Conservation (phyloP, 2,797 vertebrate genomes). For the Sebastes matsubarae region DNA sequence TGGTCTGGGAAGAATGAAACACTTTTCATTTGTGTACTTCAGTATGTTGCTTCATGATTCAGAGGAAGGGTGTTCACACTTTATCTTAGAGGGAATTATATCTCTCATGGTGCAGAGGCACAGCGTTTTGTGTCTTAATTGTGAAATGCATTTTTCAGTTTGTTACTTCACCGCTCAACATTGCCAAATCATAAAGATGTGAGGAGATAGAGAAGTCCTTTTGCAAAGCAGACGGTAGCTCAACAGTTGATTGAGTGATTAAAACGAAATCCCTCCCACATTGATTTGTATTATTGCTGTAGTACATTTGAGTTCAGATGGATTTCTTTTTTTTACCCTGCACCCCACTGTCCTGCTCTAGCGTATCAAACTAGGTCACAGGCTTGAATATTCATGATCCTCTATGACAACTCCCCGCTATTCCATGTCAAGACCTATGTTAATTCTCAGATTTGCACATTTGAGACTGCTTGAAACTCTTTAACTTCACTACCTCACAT, state of each 20-base stretch:
- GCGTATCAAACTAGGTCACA: constrained; percentile 76
- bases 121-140: constrained; percentile 3
- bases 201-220: background rate
- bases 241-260: constrained; percentile 71
- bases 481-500: constrained; percentile 46
- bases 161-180: constrained; percentile 15
- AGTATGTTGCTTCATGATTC: constrained; percentile 85
- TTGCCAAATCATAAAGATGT: constrained; percentile 9
- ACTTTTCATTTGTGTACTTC: constrained; percentile 90
- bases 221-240: constrained; percentile 49
- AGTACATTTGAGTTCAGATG: constrained; percentile 59
- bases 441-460: constrained; percentile 77
- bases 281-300: constrained; percentile 58
- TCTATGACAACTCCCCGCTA: constrained; percentile 77
- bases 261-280: constrained; percentile 62
- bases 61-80: constrained; percentile 81
- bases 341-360: constrained; percentile 71
- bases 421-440: constrained; percentile 79
- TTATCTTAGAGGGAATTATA: constrained; percentile 67
- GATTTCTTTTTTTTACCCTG: constrained; percentile 53
- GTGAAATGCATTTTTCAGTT: constrained; percentile 32
- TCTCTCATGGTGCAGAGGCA: constrained; percentile 47
- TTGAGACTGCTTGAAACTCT: constrained; percentile 67
- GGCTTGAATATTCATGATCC: constrained; percentile 80
- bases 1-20: constrained; percentile 87